Conservation (phyloP, 1,140 invertebrate species). For the Cherax quadricarinatus region DNA sequence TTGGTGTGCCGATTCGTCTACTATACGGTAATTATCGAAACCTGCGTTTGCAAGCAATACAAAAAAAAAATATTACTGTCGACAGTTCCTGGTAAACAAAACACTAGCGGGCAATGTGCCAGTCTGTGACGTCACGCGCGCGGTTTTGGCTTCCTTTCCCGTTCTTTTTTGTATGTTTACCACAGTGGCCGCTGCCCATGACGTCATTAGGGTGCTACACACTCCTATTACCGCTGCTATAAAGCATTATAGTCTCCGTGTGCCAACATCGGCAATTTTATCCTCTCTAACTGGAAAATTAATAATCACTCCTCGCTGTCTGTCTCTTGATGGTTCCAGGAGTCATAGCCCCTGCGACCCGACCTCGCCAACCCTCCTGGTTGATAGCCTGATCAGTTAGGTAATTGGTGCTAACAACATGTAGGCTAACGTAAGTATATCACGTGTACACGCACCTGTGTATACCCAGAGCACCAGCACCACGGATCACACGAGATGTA, state of each 20-base stretch:
- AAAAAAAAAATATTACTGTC: neutral
- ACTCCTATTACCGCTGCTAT: neutral
- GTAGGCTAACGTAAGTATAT: too few species aligned
- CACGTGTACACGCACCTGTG: too few species aligned
- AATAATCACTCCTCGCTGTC: too few species aligned
- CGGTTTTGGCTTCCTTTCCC: neutral
- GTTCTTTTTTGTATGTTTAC: neutral
- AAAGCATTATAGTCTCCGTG: neutral
- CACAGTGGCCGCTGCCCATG: neutral
- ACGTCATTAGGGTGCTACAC: neutral
- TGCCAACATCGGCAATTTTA: neutral
- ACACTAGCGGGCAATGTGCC: neutral
- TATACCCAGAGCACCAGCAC: too few species aligned
- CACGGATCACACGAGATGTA: too few species aligned
- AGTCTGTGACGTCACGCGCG: neutral
- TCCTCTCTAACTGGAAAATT: neutral
- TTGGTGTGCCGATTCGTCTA: neutral
- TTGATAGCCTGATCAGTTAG: too few species aligned
- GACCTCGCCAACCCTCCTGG: too few species aligned
- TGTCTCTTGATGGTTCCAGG: too few species aligned
- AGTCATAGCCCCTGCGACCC: too few species aligned
- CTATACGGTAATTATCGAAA: neutral
- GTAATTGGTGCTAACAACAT: too few species aligned
- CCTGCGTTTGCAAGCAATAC: neutral
- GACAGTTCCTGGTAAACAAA: neutral